These are phyloP conservation scores for Amphimallon solstitiale DNA, from an alignment of 2,888 invertebrate species.

Conservation along the genomic window DNA sequence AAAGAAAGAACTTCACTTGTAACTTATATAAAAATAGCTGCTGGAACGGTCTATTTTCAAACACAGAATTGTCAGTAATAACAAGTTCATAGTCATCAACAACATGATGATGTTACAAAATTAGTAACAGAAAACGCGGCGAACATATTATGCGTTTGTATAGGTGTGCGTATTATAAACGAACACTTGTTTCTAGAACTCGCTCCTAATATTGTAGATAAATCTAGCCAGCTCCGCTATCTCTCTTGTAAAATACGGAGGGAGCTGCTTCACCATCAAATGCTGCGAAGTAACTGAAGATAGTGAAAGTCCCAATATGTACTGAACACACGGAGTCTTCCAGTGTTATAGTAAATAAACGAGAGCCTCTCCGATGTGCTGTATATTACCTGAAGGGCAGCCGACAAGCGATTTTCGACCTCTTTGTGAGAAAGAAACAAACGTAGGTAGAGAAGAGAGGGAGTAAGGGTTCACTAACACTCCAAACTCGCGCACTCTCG, in stretches of 20 bases:
- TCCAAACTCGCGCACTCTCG: slow-evolving; percentile 20
- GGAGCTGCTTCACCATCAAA: slow-evolving; percentile 45
- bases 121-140: too few species aligned
- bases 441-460: slow-evolving; percentile 66
- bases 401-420: slow-evolving; percentile 56
- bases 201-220: too few species aligned
- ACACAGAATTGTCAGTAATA: too few species aligned
- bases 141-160: too few species aligned
- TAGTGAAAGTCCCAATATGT: slow-evolving; percentile 64
- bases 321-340: slow-evolving; percentile 60
- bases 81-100: too few species aligned
- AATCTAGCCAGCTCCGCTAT: not conserved
- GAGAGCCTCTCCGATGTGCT: slow-evolving; percentile 35
- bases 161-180: too few species aligned
- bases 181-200: too few species aligned
- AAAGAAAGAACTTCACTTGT: not conserved
- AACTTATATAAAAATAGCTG: too few species aligned
- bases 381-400: slow-evolving; percentile 62
- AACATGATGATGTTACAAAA: too few species aligned
- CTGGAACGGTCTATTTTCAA: too few species aligned
- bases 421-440: slow-evolving; percentile 50
- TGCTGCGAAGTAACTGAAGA: slow-evolving; percentile 60
- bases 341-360: slow-evolving; percentile 62
- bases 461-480: slow-evolving; percentile 43
- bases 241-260: not conserved